A percentile compares a stretch with the other conserved stretches of the same genome.
Evolutionary conservation across 2,797 vertebrate genomes (phyloP).

Genomic region (Sciurus carolinensis): DNA sequence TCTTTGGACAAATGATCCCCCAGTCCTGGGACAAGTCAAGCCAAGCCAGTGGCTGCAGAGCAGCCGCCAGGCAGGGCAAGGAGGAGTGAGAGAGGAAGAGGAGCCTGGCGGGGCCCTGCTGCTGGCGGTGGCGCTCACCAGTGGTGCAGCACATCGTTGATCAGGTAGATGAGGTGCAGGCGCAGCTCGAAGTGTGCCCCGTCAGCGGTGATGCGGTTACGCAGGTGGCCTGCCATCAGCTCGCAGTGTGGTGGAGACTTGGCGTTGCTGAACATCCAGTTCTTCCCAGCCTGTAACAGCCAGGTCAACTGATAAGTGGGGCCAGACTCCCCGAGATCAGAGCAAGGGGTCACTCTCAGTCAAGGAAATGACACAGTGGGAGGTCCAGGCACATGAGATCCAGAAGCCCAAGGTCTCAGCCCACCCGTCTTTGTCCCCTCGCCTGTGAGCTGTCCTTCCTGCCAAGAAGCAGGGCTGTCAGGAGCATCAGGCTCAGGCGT

Average conservation of each 20-base stretch:
- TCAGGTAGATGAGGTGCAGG: conserved; percentile 98
- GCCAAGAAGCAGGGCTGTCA: too few relatives aligned
- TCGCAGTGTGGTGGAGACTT: conserved; percentile 96
- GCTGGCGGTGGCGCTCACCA: conserved; percentile 90
- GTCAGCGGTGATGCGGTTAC: conserved; percentile 95
- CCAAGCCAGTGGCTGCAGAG: too few relatives aligned
- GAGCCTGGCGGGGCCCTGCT: neutral
- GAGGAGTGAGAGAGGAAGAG: accelerated
- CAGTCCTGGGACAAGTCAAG: neutral
- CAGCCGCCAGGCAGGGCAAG: neutral
- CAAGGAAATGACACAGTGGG: too few relatives aligned
- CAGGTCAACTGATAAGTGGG: neutral
- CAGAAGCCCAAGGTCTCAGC: neutral
- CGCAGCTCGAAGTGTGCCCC: conserved; percentile 97
- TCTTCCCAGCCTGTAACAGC: conserved; percentile 95
- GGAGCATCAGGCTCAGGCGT: too few relatives aligned
- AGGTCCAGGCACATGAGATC: neutral
- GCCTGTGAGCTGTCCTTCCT: too few relatives aligned
- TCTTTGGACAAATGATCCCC: neutral
- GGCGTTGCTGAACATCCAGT: conserved; percentile 99
- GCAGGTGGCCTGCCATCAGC: conserved; percentile 96
- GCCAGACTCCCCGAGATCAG: too few relatives aligned
- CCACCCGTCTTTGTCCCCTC: too few relatives aligned
- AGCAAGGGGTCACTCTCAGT: too few relatives aligned
- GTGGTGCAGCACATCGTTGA: conserved; percentile 98